These are phyloP conservation scores for Kryptolebias ocellatus DNA, from an alignment of 2,797 vertebrate species.

Conservation along the genomic window DNA sequence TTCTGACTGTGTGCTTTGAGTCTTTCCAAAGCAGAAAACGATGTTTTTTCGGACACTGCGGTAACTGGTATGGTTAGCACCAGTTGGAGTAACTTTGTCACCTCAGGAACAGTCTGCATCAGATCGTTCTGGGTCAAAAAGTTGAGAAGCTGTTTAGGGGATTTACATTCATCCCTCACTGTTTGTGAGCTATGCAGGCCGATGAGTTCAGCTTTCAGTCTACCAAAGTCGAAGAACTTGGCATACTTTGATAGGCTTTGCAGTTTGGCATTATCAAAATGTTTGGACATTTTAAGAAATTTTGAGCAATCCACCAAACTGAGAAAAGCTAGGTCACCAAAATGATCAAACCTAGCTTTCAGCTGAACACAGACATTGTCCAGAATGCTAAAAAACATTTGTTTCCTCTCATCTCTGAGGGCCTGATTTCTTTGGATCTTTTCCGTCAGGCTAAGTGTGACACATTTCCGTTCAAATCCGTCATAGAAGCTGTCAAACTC, in stretches of 20 bases:
- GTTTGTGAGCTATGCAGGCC: not conserved
- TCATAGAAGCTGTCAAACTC: conserved; percentile 3
- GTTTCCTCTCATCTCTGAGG: conserved; percentile 6
- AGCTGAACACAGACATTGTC: conserved; percentile 4
- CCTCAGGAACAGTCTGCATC: not conserved
- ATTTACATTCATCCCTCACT: conserved; percentile 3
- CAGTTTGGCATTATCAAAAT: conserved; percentile 18
- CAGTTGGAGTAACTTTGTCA: not conserved
- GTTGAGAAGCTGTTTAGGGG: rapidly evolving
- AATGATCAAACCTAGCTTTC: conserved; percentile 2
- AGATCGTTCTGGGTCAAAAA: not conserved
- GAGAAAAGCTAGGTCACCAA: conserved; percentile 7
- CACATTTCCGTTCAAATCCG: conserved; percentile 3
- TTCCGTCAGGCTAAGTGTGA: not conserved
- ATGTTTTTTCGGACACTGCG: too few relatives aligned
- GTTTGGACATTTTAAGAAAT: conserved; percentile 4
- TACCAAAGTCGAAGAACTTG: conserved; percentile 4
- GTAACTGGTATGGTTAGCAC: conserved; percentile 7
- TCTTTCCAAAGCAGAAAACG: too few relatives aligned
- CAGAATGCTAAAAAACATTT: not conserved
- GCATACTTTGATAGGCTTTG: conserved; percentile 11
- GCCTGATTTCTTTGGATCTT: not conserved
- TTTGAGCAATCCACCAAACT: conserved; percentile 1
- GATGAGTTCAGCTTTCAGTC: conserved; percentile 4
- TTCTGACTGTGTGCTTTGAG: too few relatives aligned